These are phyloP conservation scores for Dastarcus helophoroides DNA, from an alignment of 2,888 invertebrate species.

Conservation along the genomic window DNA sequence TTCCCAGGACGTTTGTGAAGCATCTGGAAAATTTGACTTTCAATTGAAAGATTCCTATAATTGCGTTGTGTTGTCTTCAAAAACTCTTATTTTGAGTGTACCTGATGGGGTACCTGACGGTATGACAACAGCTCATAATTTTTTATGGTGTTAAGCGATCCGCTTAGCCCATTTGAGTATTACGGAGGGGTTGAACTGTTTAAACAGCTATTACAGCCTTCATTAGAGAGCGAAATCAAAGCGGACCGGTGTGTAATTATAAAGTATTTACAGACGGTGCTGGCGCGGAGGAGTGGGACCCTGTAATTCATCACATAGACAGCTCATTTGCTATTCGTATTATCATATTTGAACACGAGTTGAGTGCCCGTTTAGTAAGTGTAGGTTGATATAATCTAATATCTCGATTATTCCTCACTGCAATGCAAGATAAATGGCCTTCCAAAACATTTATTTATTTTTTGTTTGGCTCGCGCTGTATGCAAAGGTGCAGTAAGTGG, in stretches of 20 bases:
- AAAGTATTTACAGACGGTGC: slow-evolving; percentile 37
- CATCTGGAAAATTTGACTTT: no score
- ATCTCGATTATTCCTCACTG: slow-evolving; percentile 18
- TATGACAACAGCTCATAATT: no score
- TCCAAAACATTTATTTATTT: slow-evolving; percentile 12
- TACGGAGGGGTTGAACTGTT: slow-evolving; percentile 17
- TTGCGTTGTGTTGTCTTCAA: no score
- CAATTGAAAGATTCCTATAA: no score
- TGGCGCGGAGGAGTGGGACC: slow-evolving; percentile 33
- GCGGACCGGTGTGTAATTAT: slow-evolving; percentile 38
- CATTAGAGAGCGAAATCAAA: slow-evolving; percentile 36
- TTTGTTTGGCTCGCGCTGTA: slow-evolving; percentile 9
- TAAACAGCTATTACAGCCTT: slow-evolving; percentile 33
- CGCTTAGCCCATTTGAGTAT: no score
- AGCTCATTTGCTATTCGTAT: slow-evolving; percentile 37
- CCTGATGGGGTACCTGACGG: no score
- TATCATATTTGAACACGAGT: slow-evolving; percentile 33
- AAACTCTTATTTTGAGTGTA: no score
- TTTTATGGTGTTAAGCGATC: no score
- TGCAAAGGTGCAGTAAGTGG: slow-evolving; percentile 6
- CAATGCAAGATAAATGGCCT: slow-evolving; percentile 10
- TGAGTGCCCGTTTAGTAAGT: slow-evolving; percentile 28
- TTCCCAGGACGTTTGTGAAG: no score
- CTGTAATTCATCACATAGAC: slow-evolving; percentile 37
- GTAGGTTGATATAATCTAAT: slow-evolving; percentile 25